phyloP scores from a whole-genome alignment of 2,797 vertebrate genomes.

The Todus mexicanus region DNA sequence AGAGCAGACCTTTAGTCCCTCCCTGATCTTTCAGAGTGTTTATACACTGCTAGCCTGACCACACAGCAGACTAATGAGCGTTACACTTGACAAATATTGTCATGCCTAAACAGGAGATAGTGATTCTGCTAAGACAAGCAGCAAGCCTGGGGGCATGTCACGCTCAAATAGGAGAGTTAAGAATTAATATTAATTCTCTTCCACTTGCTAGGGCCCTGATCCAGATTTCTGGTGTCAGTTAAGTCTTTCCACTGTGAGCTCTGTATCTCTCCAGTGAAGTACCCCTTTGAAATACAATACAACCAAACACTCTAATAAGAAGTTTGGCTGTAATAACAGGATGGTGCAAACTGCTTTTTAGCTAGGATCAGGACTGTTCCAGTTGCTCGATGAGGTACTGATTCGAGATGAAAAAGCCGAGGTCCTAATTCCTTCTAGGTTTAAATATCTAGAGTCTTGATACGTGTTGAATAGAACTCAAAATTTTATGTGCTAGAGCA shows the following conservation, averaged over 20 bases:
- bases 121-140: constrained; percentile 24
- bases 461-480: neutral
- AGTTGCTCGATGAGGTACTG: neutral
- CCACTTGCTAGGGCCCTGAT: neutral
- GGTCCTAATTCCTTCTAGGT: neutral
- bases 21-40: constrained; percentile 39
- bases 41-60: constrained; percentile 42
- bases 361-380: neutral
- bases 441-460: neutral
- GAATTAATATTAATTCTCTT: constrained; percentile 36
- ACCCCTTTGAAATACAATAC: neutral
- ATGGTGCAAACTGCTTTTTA: neutral
- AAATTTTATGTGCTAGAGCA: neutral
- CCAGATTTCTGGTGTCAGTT: neutral
- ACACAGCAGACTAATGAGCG: constrained; percentile 43
- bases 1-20: constrained; percentile 47
- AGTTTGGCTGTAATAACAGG: neutral
- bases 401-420: neutral
- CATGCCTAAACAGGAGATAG: constrained; percentile 29
- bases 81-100: constrained; percentile 56
- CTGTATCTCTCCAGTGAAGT: neutral
- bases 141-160: neutral
- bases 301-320: neutral
- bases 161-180: neutral
- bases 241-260: neutral